These are phyloP conservation scores for Columba livia DNA, from an alignment of 2,113 vertebrate species.

Conservation along the genomic window DNA sequence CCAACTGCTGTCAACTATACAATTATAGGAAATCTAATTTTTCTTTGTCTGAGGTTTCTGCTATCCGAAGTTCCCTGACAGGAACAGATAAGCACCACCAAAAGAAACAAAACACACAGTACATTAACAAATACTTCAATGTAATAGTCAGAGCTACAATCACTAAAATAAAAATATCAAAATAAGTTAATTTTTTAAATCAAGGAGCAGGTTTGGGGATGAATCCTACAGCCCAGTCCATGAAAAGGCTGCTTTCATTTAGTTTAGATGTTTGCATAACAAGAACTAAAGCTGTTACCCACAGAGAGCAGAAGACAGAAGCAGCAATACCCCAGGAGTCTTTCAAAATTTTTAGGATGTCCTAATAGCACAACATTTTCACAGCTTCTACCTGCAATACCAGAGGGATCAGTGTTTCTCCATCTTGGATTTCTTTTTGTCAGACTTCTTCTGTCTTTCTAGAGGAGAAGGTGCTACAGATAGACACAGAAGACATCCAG, in stretches of 20 bases:
- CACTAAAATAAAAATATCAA: not conserved
- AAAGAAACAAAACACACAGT: not conserved
- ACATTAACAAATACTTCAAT: not conserved
- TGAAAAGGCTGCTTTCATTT: not conserved
- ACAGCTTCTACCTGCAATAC: not conserved
- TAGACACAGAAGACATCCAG: not conserved
- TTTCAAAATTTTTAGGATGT: not conserved
- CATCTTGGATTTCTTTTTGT: not conserved
- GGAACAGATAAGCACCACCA: not conserved
- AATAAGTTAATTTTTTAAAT: not conserved
- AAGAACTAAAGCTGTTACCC: not conserved
- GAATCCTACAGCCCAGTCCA: not conserved
- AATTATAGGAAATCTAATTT: conserved; percentile 4
- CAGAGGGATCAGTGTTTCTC: not conserved
- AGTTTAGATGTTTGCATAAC: not conserved
- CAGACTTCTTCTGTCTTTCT: not conserved
- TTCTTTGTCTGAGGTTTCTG: not conserved
- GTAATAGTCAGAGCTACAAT: not conserved
- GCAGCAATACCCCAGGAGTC: not conserved
- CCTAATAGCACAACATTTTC: not conserved
- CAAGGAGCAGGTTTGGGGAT: not conserved
- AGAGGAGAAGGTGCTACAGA: not conserved
- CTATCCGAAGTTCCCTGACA: not conserved
- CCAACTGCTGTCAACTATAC: not conserved
- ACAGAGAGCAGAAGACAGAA: not conserved